A percentile compares a stretch with the other conserved stretches of the same genome.
These are phyloP conservation scores for Lymantria dispar DNA, from an alignment of 2,888 invertebrate species.

Conservation along the genomic window DNA sequence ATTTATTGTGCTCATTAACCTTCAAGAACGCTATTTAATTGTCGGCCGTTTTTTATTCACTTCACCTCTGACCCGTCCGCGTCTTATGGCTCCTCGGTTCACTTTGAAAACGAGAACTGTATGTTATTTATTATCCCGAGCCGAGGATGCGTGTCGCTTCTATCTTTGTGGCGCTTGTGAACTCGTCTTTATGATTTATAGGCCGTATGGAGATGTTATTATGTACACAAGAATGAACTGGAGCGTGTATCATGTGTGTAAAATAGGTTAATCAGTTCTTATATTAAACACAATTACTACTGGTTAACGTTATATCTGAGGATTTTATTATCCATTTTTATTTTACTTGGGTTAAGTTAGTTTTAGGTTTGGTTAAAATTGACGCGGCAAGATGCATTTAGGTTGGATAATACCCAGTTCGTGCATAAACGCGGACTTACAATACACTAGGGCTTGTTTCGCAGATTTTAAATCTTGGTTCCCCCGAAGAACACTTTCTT, in stretches of 20 bases:
- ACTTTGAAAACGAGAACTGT: slow-evolving; percentile 79
- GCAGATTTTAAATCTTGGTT: too few species aligned
- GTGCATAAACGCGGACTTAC: too few species aligned
- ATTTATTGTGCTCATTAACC: slow-evolving; percentile 83
- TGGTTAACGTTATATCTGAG: neutral
- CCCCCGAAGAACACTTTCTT: too few species aligned
- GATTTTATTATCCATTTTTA: too few species aligned
- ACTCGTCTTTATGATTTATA: slow-evolving; percentile 73
- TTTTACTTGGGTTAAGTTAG: too few species aligned
- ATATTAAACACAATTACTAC: neutral
- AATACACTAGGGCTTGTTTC: too few species aligned
- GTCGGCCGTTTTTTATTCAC: slow-evolving; percentile 82
- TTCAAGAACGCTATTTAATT: slow-evolving; percentile 83
- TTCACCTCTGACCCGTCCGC: slow-evolving; percentile 79
- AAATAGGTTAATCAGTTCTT: neutral
- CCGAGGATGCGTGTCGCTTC: slow-evolving; percentile 74
- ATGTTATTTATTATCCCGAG: slow-evolving; percentile 77
- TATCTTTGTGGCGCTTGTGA: slow-evolving; percentile 78
- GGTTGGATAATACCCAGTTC: too few species aligned
- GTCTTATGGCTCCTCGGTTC: slow-evolving; percentile 79
- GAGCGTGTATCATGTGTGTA: slow-evolving; percentile 20
- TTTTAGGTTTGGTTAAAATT: too few species aligned
- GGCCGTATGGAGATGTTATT: slow-evolving; percentile 72
- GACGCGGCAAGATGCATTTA: too few species aligned
- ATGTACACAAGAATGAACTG: slow-evolving; percentile 54